phyloP scores from a whole-genome alignment of 2,113 vertebrate species.

The Psilopogon haemacephalus region DNA sequence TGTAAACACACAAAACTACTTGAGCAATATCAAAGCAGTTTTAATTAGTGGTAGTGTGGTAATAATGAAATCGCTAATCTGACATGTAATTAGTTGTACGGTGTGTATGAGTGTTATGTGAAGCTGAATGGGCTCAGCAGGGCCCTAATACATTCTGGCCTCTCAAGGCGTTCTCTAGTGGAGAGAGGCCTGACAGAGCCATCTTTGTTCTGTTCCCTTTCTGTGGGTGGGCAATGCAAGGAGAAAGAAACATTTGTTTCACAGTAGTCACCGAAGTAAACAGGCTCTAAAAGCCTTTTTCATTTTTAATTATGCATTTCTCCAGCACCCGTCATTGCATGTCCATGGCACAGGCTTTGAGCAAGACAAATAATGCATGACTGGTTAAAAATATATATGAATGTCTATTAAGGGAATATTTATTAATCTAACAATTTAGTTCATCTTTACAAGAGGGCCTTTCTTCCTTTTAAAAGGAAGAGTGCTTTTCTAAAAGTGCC shows the following conservation, averaged over 20 bases:
- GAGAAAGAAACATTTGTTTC: slow-evolving; percentile 92
- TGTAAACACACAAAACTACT: slow-evolving; percentile 87
- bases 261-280: slow-evolving; percentile 85
- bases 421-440: neutral
- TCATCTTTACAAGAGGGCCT: neutral
- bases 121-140: slow-evolving; percentile 84
- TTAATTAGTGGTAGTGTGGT: slow-evolving; percentile 91
- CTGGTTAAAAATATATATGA: slow-evolving; percentile 41
- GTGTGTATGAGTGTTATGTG: slow-evolving; percentile 78
- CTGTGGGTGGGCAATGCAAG: slow-evolving; percentile 87
- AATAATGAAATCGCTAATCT: slow-evolving; percentile 92
- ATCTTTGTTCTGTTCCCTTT: slow-evolving; percentile 89
- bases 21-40: slow-evolving; percentile 88
- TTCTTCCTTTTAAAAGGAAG: neutral
- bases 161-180: slow-evolving; percentile 86
- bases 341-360: slow-evolving; percentile 52
- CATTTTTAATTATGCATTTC: slow-evolving; percentile 80
- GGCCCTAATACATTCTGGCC: slow-evolving; percentile 86
- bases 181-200: slow-evolving; percentile 87
- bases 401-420: neutral
- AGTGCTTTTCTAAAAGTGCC: neutral
- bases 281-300: slow-evolving; percentile 80
- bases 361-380: slow-evolving; percentile 31
- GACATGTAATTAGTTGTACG: slow-evolving; percentile 89
- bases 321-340: slow-evolving; percentile 52